These are phyloP conservation scores for Netelia fuscicornis DNA, from an alignment of 2,888 invertebrate genomes.

Conservation along the genomic window DNA sequence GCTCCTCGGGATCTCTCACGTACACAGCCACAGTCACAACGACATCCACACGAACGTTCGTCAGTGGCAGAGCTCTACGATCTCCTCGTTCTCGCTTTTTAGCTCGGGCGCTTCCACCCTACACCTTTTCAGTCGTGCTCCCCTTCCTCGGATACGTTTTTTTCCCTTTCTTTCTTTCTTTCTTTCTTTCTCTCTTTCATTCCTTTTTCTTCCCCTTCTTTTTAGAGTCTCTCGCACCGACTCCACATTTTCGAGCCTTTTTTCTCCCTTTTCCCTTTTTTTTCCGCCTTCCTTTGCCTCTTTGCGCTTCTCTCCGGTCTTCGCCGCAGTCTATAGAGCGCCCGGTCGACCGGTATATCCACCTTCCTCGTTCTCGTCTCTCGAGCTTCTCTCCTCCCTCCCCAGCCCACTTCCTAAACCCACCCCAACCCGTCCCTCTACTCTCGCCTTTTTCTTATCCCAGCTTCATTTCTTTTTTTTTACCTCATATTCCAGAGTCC, in stretches of 20 bases:
- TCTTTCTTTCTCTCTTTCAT: background rate
- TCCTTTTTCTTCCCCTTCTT: conserved; percentile 3
- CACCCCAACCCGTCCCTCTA: conserved; percentile 44
- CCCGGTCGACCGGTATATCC: conserved; percentile 59
- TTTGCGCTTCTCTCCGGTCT: conserved; percentile 40
- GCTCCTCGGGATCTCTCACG: background rate
- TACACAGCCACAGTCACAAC: conserved; percentile 13
- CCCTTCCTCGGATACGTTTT: conserved; percentile 22
- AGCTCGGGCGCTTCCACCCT: conserved; percentile 54
- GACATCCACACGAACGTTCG: conserved; percentile 8
- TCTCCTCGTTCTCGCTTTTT: conserved; percentile 49
- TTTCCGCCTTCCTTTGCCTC: conserved; percentile 56
- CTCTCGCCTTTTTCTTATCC: conserved; percentile 57
- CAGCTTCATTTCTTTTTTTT: conserved; percentile 18
- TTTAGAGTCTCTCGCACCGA: conserved; percentile 37
- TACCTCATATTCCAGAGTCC: conserved; percentile 59
- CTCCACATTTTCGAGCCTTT: conserved; percentile 51
- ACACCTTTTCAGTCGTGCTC: conserved; percentile 60
- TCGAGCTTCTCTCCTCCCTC: conserved; percentile 49
- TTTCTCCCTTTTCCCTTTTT: conserved; percentile 51
- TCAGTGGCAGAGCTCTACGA: conserved; percentile 20
- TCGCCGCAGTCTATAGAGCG: conserved; percentile 65
- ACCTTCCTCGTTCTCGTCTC: conserved; percentile 44
- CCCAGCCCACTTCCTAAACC: no score
- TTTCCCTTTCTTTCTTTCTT: conserved; percentile 24